Percentiles rank a stretch among this genome's conserved stretches.
These are phyloP conservation scores for Fragum fragum DNA, from an alignment of 2,888 invertebrate species.

Conservation along the genomic window DNA sequence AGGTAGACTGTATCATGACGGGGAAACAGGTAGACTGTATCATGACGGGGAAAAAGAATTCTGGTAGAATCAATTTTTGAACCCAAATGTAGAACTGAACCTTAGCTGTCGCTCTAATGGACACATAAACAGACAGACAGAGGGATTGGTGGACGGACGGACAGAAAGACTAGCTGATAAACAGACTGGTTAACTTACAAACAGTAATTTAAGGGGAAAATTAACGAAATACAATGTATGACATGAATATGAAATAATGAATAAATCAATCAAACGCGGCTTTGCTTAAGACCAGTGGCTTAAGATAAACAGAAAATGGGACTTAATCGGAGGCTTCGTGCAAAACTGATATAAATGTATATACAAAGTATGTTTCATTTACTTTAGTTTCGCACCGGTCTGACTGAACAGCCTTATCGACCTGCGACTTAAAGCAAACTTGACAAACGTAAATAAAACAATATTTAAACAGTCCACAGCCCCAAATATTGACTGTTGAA, in stretches of 20 bases:
- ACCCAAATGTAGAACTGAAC: background rate
- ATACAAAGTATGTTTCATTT: too few relatives aligned
- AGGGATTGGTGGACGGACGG: too few relatives aligned
- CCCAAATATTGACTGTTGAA: constrained; percentile 4
- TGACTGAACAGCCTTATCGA: background rate
- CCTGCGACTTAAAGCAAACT: background rate
- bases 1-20: background rate
- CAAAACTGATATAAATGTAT: background rate
- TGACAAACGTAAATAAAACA: constrained; percentile 4
- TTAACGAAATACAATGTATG: too few relatives aligned
- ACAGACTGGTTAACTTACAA: too few relatives aligned
- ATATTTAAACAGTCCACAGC: background rate
- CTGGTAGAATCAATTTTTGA: background rate
- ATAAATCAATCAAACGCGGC: too few relatives aligned
- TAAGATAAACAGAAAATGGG: background rate
- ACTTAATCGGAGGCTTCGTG: too few relatives aligned
- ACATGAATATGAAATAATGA: too few relatives aligned
- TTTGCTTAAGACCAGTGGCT: background rate
- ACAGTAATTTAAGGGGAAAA: too few relatives aligned
- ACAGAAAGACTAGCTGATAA: too few relatives aligned
- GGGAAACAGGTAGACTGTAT: background rate
- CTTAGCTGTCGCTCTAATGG: background rate
- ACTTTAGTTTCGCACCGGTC: background rate
- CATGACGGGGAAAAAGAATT: background rate
- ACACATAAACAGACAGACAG: background rate